These are phyloP conservation scores for Chinchilla lanigera DNA, from an alignment of 2,113 vertebrate genomes.

Conservation along the genomic window DNA sequence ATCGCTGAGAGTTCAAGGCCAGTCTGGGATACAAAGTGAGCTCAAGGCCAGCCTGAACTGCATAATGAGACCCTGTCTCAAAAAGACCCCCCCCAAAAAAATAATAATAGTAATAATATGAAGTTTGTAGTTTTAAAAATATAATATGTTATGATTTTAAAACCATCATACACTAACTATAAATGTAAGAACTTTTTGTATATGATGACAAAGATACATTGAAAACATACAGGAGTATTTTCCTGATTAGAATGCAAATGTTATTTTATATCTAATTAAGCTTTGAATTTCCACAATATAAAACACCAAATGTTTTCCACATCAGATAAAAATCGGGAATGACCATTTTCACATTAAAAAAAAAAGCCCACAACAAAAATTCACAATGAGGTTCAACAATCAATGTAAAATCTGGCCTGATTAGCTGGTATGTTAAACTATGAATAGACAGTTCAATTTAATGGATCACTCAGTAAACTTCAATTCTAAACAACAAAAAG, in stretches of 20 bases:
- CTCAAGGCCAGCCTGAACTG: too few species aligned
- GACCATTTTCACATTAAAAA: slow-evolving; percentile 27
- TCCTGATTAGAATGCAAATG: slow-evolving; percentile 69
- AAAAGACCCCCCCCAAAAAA: too few species aligned
- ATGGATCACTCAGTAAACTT: slow-evolving; percentile 47
- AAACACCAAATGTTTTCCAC: slow-evolving; percentile 61
- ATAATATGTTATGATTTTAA: slow-evolving; percentile 36
- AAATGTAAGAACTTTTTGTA: background rate
- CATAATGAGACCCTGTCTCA: too few species aligned
- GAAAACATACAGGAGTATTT: slow-evolving; percentile 46
- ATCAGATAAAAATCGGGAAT: slow-evolving; percentile 70
- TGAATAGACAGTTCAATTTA: slow-evolving; percentile 13
- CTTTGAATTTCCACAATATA: slow-evolving; percentile 62
- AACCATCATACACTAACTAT: slow-evolving; percentile 1
- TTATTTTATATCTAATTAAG: slow-evolving; percentile 71
- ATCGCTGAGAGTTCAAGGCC: too few species aligned
- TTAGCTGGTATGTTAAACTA: slow-evolving; percentile 28
- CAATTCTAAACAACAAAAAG: slow-evolving; percentile 50
- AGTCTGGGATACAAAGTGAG: too few species aligned
- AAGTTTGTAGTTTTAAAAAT: slow-evolving; percentile 53
- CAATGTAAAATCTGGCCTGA: slow-evolving; percentile 41
- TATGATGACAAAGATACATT: background rate
- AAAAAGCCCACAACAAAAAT: background rate
- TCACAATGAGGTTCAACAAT: slow-evolving; percentile 20
- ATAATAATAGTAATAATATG: background rate